Evolutionary conservation across 2,888 invertebrate species (phyloP).

Genomic region (Erebia palarica): DNA sequence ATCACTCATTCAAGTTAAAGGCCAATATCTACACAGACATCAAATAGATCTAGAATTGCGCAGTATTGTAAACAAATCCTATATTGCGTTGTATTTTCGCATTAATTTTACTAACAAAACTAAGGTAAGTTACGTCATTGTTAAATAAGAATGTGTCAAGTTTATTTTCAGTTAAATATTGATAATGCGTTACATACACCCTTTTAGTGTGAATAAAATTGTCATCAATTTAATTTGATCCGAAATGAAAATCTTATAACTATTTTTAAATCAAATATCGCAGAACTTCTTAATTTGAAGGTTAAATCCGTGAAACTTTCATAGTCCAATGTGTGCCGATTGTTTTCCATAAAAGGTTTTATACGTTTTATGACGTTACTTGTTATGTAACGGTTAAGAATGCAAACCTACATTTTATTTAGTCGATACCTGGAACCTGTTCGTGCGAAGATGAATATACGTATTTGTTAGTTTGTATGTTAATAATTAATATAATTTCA

Average conservation of each 20-base stretch:
- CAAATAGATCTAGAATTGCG: slow-evolving; percentile 24
- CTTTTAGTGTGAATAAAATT: neutral
- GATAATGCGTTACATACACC: neutral
- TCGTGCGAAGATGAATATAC: slow-evolving; percentile 2
- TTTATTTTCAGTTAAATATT: neutral
- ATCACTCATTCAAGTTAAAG: slow-evolving; percentile 22
- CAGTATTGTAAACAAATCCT: slow-evolving; percentile 6
- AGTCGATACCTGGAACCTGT: slow-evolving; percentile 23
- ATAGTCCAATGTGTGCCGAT: slow-evolving; percentile 13
- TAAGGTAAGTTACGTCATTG: neutral
- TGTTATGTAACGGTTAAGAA: slow-evolving; percentile 22
- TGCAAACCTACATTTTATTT: slow-evolving; percentile 20
- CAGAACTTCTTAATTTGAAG: neutral
- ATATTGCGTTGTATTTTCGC: slow-evolving; percentile 28
- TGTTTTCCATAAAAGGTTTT: slow-evolving; percentile 30
- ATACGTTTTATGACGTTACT: slow-evolving; percentile 30
- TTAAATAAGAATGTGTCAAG: neutral
- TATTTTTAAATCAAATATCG: neutral
- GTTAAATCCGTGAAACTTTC: neutral
- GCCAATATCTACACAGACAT: slow-evolving; percentile 20
- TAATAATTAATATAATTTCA: slow-evolving; percentile 37
- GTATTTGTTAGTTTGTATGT: slow-evolving; percentile 9
- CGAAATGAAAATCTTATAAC: too few relatives aligned
- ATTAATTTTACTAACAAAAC: slow-evolving; percentile 11
- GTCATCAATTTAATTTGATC: neutral